Base-by-base conservation (phyloP, 2,888 invertebrate species). In the Antheraea yamamai region DNA sequence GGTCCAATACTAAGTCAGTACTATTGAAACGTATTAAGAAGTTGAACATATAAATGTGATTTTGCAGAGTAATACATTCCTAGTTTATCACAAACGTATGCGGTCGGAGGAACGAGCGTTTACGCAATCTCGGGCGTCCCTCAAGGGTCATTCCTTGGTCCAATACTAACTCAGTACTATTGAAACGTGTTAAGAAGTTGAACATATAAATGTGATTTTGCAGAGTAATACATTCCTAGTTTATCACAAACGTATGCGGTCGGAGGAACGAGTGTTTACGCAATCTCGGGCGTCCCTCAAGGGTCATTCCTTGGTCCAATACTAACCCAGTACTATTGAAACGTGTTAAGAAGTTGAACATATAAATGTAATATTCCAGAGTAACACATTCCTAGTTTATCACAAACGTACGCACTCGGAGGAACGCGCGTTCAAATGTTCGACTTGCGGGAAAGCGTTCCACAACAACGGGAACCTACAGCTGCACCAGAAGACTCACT, bases 201-300 rank as follows among this genome's bases (percentile, higher is more conserved):
- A 30, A 71, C 16, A 26, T 66, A 16, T 66, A 26, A 30, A 12
- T 61, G n/a, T 14, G 52, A 72, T 72, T 1, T 23, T 23, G 0
- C 81, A 92, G 92, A 90, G 91, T 66, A 92, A 92, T 84, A 92
- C 92, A 47, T 91, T 92, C 85, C 86, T 93, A 0, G 87, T 86
- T 16, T 92, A 93, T 83, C 94, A 93, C 88, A 91, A 90, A 78
- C 91, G 93, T 35, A 93, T 92, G 18, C 93, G 93, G 84, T 87
- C 84, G 10, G 82, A 84, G 16, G 91, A 91, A 82, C 90, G 91
- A 3, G 81, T 86, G 55, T 94, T 85, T n/a, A 58, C n/a, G 7
- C n/a, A 64, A 64, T 26, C 2, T 66, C 6, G 16, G 30, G 64
- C 4, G 64, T 66, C 30, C 12, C 18, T 66, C 30, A 66, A 26